Base-by-base conservation (phyloP, 2,113 vertebrate genomes). In the Amblyopsis rosae region DNA sequence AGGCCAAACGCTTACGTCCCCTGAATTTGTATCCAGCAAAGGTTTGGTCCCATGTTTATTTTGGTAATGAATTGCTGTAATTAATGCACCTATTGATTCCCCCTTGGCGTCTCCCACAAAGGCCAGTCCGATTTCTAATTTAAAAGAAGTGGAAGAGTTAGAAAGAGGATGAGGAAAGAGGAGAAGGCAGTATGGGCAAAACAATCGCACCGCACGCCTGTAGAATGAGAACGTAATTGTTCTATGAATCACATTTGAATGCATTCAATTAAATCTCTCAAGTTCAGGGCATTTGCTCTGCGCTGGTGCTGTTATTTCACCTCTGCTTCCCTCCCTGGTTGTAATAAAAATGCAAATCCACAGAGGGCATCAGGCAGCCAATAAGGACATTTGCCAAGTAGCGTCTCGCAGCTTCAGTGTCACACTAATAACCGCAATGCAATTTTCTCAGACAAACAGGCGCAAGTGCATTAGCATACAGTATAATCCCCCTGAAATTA, bases 11-110 rank as follows among this genome's bases (percentile, higher is more conserved):
- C 69, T 84, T 92, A 88, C 77, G 67, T 86, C 87, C 90, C 91
- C 85, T 70, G 90, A 94, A 95, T 95, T 94, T 95, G 92, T 94
- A 94, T 91, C 94, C 93, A 92, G 86, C 86, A 93, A 95, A 94
- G 93, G 92, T 90, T 93, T 93, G 93, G 91, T 91, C 90, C 92
- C 91, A 90, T 94, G 93, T 96, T 96, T 98, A 96, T 96, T 95
- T 95, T 93, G 92, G 92, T 97, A 99, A 98, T 96, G 94, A 97
- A 98, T 95, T 94, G 95, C 93, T 91, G 94, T 97, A 97, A 98
- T 98, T 96, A 98, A 98, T 95, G 94, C 91, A 92, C 82, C 87
- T 91, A 96, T 97, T 94, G 95, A 98, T 98, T 96, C 93, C 88
- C 92, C 92, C 88, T 92, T 92, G 90, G 89, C 92, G 87, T 94